Percentiles rank a stretch among this genome's conserved stretches.
These are phyloP conservation scores for Piprites chloris DNA, from an alignment of 2,113 vertebrate genomes.

Conservation along the genomic window DNA sequence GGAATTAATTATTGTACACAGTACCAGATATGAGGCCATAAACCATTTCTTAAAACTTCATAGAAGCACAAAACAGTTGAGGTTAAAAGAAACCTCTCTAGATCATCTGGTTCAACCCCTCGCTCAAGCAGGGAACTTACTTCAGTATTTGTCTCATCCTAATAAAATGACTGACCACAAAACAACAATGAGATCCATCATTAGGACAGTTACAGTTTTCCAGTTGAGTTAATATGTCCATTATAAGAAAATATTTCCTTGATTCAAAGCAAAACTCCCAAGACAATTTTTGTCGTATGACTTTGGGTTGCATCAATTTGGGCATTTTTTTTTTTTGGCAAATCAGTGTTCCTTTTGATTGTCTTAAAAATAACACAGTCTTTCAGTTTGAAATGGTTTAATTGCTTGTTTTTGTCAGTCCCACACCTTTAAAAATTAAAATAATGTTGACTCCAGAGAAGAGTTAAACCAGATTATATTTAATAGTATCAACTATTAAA, in stretches of 20 bases:
- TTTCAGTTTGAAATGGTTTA: not conserved
- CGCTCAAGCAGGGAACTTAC: not conserved
- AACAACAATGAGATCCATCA: not conserved
- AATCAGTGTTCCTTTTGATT: not conserved
- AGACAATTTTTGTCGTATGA: not conserved
- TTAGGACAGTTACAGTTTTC: not conserved
- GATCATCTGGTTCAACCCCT: not conserved
- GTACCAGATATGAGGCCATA: not conserved
- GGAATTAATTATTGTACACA: not conserved
- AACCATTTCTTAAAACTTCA: not conserved
- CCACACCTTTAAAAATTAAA: not conserved
- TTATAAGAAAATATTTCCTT: not conserved
- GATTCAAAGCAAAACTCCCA: not conserved
- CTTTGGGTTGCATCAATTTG: not conserved
- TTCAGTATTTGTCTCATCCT: not conserved
- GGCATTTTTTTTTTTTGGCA: not conserved
- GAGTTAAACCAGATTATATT: not conserved
- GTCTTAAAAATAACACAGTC: not conserved
- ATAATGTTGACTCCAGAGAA: not conserved
- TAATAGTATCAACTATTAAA: not conserved
- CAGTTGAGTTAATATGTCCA: not conserved
- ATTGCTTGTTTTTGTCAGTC: not conserved
- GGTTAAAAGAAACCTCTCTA: not conserved
- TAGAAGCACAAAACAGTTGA: not conserved
- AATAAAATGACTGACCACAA: not conserved